phyloP scores from a whole-genome alignment of 1,140 invertebrate species.

The Neodiprion fabricii region DNA sequence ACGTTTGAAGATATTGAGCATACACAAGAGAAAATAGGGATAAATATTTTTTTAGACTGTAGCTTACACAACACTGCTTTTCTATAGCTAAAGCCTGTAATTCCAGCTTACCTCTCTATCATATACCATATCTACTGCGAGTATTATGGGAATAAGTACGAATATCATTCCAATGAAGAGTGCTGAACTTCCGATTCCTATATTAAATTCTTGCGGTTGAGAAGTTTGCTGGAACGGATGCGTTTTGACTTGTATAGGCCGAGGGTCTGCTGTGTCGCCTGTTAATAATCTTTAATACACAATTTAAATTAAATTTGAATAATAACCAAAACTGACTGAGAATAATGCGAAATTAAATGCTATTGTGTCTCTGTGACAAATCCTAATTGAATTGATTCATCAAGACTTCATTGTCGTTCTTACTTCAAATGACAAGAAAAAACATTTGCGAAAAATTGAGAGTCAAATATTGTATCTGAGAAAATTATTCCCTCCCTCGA shows the following conservation, averaged over 20 bases:
- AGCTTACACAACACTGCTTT: constrained; percentile 7
- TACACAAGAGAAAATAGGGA: too few species aligned
- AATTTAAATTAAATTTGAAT: background rate
- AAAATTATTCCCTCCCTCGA: too few species aligned
- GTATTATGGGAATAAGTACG: constrained; percentile 75
- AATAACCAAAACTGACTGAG: constrained; percentile 31
- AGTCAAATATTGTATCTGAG: constrained; percentile 9
- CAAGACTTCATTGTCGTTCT: too few species aligned
- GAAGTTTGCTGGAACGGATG: constrained; percentile 76
- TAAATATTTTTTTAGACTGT: too few species aligned
- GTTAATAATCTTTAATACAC: constrained; percentile 14
- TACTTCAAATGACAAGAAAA: background rate
- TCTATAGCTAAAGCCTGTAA: constrained; percentile 14
- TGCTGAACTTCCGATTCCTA: constrained; percentile 73
- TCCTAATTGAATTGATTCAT: too few species aligned
- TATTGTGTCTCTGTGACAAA: too few species aligned
- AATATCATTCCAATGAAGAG: constrained; percentile 82
- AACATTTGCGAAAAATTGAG: constrained; percentile 3
- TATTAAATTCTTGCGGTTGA: constrained; percentile 73
- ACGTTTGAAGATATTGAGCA: too few species aligned
- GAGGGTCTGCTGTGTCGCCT: constrained; percentile 32
- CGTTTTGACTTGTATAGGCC: constrained; percentile 63
- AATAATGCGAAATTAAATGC: constrained; percentile 23
- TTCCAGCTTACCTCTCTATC: constrained; percentile 75
- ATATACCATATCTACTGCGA: constrained; percentile 82